Evolutionary conservation across 1,140 invertebrate species (phyloP).

Genomic region (Aphelenchoides fujianensis): DNA sequence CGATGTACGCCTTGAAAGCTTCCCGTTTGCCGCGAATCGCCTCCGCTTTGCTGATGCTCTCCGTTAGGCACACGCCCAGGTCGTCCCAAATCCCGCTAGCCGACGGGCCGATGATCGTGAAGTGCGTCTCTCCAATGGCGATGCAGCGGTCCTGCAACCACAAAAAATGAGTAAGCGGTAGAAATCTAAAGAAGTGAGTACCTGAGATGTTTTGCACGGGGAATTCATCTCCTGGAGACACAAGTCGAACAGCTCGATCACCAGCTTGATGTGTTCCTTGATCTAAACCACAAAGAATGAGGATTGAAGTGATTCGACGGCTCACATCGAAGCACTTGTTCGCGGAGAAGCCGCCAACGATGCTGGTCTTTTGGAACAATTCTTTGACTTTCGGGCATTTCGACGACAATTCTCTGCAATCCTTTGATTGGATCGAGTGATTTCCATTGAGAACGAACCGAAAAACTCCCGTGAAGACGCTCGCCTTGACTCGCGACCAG

Average conservation of each 20-base stretch:
- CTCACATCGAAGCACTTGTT: conserved; percentile 49
- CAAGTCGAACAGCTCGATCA: conserved; percentile 45
- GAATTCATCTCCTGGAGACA: conserved; percentile 44
- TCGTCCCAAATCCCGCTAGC: conserved; percentile 41
- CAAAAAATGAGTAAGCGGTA: too few relatives aligned
- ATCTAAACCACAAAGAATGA: too few relatives aligned
- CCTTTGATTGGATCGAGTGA: neutral
- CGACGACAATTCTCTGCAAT: conserved; percentile 38
- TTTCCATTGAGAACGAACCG: conserved; percentile 30
- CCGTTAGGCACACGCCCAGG: conserved; percentile 42
- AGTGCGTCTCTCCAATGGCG: conserved; percentile 42
- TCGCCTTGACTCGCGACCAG: conserved; percentile 46
- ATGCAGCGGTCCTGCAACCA: conserved; percentile 33
- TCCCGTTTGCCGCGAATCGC: conserved; percentile 47
- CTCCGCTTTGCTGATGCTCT: conserved; percentile 44
- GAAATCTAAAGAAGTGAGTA: too few relatives aligned
- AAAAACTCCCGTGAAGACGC: conserved; percentile 43
- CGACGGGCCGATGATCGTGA: conserved; percentile 31
- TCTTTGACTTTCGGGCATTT: conserved; percentile 38
- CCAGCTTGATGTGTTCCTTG: conserved; percentile 37
- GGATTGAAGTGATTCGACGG: too few relatives aligned
- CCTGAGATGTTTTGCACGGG: conserved; percentile 30
- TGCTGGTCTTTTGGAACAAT: conserved; percentile 48
- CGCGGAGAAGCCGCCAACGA: conserved; percentile 44
- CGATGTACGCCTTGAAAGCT: conserved; percentile 48